These are phyloP conservation scores for Tipula helvola DNA, from an alignment of 2,888 invertebrate species.

Conservation along the genomic window DNA sequence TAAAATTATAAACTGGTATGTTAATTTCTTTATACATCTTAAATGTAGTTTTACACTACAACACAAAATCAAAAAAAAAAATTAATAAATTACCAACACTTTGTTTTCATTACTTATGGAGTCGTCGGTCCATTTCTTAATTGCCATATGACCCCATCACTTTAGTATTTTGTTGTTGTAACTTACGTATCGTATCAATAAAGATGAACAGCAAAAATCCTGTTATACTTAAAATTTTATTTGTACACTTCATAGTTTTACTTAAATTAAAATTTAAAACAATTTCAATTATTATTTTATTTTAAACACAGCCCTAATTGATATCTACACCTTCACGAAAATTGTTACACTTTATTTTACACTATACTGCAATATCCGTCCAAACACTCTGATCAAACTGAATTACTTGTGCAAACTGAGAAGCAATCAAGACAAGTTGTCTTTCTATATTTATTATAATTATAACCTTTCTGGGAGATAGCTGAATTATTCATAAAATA, in stretches of 20 bases:
- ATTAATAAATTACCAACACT: neutral
- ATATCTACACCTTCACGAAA: neutral
- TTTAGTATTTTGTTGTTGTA: neutral
- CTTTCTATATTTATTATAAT: neutral
- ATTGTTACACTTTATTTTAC: neutral
- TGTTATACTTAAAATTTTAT: neutral
- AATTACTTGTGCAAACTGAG: neutral
- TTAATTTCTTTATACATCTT: neutral
- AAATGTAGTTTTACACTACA: neutral
- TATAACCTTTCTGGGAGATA: too few species aligned
- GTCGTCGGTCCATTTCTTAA: neutral
- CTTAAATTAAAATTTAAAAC: neutral
- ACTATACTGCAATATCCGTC: neutral
- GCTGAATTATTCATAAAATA: too few species aligned
- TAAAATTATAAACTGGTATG: neutral
- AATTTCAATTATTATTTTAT: neutral
- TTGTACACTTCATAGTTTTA: neutral
- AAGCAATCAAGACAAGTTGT: neutral
- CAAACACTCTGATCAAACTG: neutral
- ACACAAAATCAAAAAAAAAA: too few species aligned
- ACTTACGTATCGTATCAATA: neutral
- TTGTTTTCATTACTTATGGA: neutral
- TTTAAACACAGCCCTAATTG: neutral
- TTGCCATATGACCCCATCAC: neutral
- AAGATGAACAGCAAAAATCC: neutral